These are phyloP conservation scores for Stenodera caucasica DNA, from an alignment of 2,888 invertebrate genomes.

Conservation along the genomic window DNA sequence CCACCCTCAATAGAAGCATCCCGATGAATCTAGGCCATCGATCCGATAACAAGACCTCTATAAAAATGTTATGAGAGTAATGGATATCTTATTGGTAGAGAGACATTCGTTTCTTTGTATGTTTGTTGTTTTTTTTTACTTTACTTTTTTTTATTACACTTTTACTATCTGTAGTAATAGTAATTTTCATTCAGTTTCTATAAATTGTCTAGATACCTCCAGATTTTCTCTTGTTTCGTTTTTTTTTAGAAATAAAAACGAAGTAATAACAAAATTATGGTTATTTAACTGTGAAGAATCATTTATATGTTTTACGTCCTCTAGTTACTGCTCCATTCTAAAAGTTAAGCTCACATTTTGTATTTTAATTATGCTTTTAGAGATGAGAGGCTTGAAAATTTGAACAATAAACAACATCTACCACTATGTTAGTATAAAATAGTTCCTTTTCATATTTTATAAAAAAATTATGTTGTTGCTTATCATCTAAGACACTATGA, in stretches of 20 bases:
- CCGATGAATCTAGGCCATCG: conserved; percentile 41
- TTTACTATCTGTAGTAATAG: conserved; percentile 15
- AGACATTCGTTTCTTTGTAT: conserved; percentile 21
- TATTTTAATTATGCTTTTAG: conserved; percentile 54
- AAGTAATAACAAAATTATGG: neutral
- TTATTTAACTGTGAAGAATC: conserved; percentile 20
- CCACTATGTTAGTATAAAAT: conserved; percentile 43
- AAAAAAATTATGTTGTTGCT: conserved; percentile 27
- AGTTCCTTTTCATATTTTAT: conserved; percentile 43
- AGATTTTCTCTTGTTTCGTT: conserved; percentile 7
- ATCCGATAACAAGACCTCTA: conserved; percentile 34
- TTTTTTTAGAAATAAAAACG: conserved; percentile 15
- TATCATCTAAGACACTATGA: no score
- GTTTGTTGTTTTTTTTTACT: conserved; percentile 19
- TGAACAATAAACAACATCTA: conserved; percentile 36
- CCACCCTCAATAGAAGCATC: conserved; percentile 32
- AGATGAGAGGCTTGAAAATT: conserved; percentile 11
- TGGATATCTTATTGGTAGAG: conserved; percentile 38
- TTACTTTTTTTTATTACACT: conserved; percentile 22
- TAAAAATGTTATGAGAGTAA: conserved; percentile 47
- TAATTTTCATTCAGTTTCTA: conserved; percentile 22
- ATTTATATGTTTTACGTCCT: conserved; percentile 16
- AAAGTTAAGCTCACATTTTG: conserved; percentile 51
- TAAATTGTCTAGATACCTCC: neutral
- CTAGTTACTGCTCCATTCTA: conserved; percentile 47